Evolutionary conservation across 37 sponge, comb jelly and placozoan species (phyloP), one percentile per base, ranked within the genome.

Genomic region (Oscarella lobularis): DNA sequence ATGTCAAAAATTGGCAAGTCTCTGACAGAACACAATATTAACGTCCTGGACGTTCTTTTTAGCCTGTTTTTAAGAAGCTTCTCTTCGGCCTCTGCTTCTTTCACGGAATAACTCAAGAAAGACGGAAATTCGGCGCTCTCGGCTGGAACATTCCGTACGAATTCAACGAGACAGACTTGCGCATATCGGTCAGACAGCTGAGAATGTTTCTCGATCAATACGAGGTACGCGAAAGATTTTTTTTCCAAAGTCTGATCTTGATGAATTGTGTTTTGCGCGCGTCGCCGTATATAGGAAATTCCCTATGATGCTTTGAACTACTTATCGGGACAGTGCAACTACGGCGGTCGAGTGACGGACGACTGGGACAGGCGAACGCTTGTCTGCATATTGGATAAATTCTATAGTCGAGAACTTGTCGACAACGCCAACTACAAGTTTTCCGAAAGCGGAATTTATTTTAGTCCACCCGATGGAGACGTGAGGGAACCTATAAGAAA

Each of bases 131-230:
- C 81, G 95, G 99, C 34, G 77, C 99, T 0, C 82, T 98, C 0
- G 99, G 99, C 2, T 98, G 99, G 99, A 98, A 98, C 75, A 98
- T 98, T 37, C 87, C 99, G 2, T 98, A 98, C 39, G 99, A 98
- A 72, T 98, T 87, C 84, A 98, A 98, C 41, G 99, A 98, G 78
- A 98, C 99, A 40, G 99, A 98, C 78, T 87, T 98, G 36, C 72
- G 99, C n/a, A 98, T 98, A 73, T 87, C 88, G 76, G 99, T 98
- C 2, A 80, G 74, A 65, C 99, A 98, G 66, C 85, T 98, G 32
- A 87, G 85, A 39, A 98, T 98, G 92, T 98, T 98, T 84, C 89
- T 98, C 73, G 88, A 98, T 83, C 81, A 98, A 73, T 98, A 98
- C 60, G 99, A 98, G 85, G 92, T 95, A 33, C 67, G 79, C 38